Percentiles rank a stretch among this genome's conserved stretches.
Evolutionary conservation across 1,140 invertebrate species (phyloP).

Genomic region (Monochamus saltuarius): DNA sequence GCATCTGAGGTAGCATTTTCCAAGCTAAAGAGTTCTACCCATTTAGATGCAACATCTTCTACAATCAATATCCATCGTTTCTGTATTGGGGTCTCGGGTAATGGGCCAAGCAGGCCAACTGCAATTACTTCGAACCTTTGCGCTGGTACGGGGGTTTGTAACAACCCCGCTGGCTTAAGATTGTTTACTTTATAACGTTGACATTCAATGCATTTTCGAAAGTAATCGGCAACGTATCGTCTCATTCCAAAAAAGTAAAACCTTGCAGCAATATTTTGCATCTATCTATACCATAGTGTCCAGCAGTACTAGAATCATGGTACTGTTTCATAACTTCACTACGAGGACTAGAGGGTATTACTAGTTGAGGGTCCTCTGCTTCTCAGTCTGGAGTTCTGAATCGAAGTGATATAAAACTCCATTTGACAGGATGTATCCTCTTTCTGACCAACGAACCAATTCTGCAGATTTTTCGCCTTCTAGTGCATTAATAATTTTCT

Average conservation of each 20-base stretch:
- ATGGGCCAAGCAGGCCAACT: conserved; percentile 36
- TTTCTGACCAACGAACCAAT: conserved; percentile 24
- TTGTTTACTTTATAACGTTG: conserved; percentile 34
- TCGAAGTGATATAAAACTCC: conserved; percentile 43
- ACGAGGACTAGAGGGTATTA: conserved; percentile 25
- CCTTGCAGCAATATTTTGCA: conserved; percentile 24
- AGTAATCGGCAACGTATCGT: conserved; percentile 32
- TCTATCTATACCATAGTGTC: conserved; percentile 39
- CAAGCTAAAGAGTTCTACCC: conserved; percentile 33
- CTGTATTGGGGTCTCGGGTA: conserved; percentile 18
- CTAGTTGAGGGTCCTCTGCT: conserved; percentile 34
- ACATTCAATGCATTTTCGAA: conserved; percentile 25
- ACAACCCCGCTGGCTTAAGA: conserved; percentile 23
- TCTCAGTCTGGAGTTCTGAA: conserved; percentile 36
- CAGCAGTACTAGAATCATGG: conserved; percentile 39
- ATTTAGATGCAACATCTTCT: conserved; percentile 31
- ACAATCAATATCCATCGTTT: conserved; percentile 30
- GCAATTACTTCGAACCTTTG: conserved; percentile 33
- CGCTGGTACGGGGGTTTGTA: conserved; percentile 24
- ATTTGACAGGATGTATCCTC: conserved; percentile 36
- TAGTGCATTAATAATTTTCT: too few relatives aligned
- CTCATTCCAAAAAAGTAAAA: conserved; percentile 46
- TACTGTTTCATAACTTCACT: conserved; percentile 25
- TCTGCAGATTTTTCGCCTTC: neutral
- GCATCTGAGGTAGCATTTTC: conserved; percentile 37